phyloP scores from a whole-genome alignment of 2,797 vertebrate genomes.

The Cuculus canorus region DNA sequence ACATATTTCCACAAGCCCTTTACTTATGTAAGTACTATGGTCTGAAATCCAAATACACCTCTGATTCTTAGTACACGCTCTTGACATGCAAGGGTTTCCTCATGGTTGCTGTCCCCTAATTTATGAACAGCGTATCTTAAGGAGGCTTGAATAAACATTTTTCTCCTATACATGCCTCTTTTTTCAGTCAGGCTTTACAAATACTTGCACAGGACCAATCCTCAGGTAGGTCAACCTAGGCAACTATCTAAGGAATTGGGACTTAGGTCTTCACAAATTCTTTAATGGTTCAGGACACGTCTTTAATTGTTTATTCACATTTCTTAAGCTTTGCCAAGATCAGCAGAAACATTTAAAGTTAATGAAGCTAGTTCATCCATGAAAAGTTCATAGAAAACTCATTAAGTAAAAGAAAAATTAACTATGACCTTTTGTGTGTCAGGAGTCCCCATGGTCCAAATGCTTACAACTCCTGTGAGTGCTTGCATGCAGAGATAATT shows the following conservation, averaged over 20 bases:
- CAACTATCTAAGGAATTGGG: background rate
- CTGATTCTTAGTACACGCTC: background rate
- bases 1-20: background rate
- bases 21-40: background rate
- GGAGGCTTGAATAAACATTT: background rate
- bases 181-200: background rate
- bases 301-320: background rate
- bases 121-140: background rate
- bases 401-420: background rate
- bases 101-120: background rate
- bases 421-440: background rate
- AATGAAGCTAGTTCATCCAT: background rate
- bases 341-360: background rate
- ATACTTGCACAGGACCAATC: background rate
- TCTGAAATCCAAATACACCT: background rate
- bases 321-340: background rate
- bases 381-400: background rate
- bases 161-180: accelerated
- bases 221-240: background rate
- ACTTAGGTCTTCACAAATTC: background rate
- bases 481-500: background rate
- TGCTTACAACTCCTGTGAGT: background rate
- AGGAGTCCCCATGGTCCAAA: background rate
- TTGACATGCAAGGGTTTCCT: background rate
- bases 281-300: background rate